These are phyloP conservation scores for Leucoraja ocellata DNA, from an alignment of 2,797 vertebrate genomes.

Conservation along the genomic window DNA sequence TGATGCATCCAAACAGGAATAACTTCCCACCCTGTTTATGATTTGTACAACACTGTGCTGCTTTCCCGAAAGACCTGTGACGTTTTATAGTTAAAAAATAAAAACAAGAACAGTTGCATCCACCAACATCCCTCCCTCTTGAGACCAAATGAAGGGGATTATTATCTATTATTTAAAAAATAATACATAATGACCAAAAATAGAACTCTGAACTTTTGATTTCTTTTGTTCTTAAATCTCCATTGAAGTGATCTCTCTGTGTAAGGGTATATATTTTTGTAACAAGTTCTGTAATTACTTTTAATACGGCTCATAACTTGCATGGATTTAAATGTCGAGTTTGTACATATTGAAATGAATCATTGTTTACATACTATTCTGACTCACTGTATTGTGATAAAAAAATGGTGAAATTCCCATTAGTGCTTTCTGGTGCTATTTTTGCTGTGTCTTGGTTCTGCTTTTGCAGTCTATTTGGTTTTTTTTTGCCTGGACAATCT, in stretches of 20 bases:
- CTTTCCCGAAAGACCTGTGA: neutral
- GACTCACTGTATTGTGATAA: constrained; percentile 30
- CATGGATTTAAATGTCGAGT: constrained; percentile 67
- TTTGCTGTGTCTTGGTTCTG: constrained; percentile 62
- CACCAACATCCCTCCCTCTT: neutral
- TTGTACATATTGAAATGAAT: constrained; percentile 71
- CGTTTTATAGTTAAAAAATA: neutral
- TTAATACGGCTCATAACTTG: constrained; percentile 63
- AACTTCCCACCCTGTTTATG: neutral
- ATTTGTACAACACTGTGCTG: neutral
- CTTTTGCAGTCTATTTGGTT: constrained; percentile 82
- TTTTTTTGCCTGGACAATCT: constrained; percentile 86
- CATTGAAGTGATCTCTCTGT: constrained; percentile 63
- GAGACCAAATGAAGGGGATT: constrained; percentile 49
- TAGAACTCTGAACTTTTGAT: constrained; percentile 47
- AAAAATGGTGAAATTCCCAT: constrained; percentile 31
- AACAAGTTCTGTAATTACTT: constrained; percentile 86
- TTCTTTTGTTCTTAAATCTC: constrained; percentile 55
- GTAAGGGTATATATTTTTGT: constrained; percentile 94
- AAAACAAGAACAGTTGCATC: neutral
- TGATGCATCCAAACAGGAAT: constrained; percentile 34
- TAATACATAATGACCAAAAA: constrained; percentile 56
- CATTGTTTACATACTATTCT: constrained; percentile 36
- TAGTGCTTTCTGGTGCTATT: constrained; percentile 57
- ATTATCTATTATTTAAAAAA: constrained; percentile 61